Evolutionary conservation across 2,113 vertebrate genomes (phyloP).

Genomic region (Emydocephalus ijimae): DNA sequence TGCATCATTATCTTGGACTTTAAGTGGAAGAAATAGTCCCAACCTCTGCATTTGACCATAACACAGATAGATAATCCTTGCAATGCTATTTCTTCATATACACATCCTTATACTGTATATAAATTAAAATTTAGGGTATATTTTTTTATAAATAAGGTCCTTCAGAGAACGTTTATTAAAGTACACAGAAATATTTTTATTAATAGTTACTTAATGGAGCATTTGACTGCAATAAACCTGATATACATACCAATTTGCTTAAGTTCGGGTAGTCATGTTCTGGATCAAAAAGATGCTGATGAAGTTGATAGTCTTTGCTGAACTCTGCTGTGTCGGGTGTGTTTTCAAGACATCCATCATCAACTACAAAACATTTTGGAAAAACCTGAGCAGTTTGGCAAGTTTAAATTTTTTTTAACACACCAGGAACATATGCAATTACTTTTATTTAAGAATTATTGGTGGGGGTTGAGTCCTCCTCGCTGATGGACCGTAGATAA

Average conservation of each 20-base stretch:
- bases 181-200: not conserved
- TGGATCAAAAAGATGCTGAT: conserved; percentile 92
- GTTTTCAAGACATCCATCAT: conserved; percentile 91
- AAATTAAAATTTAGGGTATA: not conserved
- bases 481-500: too few species aligned
- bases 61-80: conserved; percentile 30
- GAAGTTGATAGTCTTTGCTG: conserved; percentile 93
- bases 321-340: conserved; percentile 95
- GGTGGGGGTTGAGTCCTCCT: too few species aligned
- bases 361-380: conserved; percentile 65
- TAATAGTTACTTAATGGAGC: not conserved
- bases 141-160: not conserved
- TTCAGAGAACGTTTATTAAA: not conserved
- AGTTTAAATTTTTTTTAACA: not conserved
- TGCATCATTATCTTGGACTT: conserved; percentile 55
- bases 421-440: not conserved
- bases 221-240: not conserved
- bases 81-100: conserved; percentile 37
- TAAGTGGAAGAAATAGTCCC: conserved; percentile 38
- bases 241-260: conserved; percentile 88
- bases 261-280: conserved; percentile 90
- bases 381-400: conserved; percentile 8
- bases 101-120: not conserved
- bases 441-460: not conserved
- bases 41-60: conserved; percentile 51